Base-by-base conservation (phyloP, 2,888 invertebrate species). In the Heterodera filipjevi region DNA sequence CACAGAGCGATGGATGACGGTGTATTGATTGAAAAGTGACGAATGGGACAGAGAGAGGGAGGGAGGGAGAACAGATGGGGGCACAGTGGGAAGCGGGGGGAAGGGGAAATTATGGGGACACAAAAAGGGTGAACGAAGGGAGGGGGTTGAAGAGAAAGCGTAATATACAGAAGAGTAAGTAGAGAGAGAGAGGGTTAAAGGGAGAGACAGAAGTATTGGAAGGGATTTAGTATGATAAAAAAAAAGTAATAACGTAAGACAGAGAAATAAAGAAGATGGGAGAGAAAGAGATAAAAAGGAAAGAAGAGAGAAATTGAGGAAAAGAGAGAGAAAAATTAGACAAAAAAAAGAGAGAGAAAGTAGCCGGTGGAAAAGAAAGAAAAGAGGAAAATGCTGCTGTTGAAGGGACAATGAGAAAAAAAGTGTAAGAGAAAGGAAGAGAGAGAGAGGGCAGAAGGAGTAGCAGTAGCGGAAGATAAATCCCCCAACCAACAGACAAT, bases 321-420 rank as follows among this genome's bases (percentile, higher is more conserved):
- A 68, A 78, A 27, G 77, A 53, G 80, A 84, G 49, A 71, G 73
- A 71, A 80, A 79, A 74, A 19, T 35, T 68, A 46, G 33, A 33
- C 46, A 59, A 66, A 33, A 59, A 59, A 59, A 22, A n/a, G 59
- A 5, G 59, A 22, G 59, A n/a, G 27, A 59, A n/a, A 59, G 59
- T n/a, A 27, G 5, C 19, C 14, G 10, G 22, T n/a, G 16, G 22
- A 12, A 53, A 16, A 19, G 12, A 14, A 59, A 44, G 16, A 59
- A n/a, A 33, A 32, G 46, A 3, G 14, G 27, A 71, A 71, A 35
- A 30, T 33, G n/a, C n/a, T n/a, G n/a, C n/a, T 32, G 16, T 32
- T 46, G 2, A 71, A 14, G 19, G 19, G 49, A 27, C 5, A 59
- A 27, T 5, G 59, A n/a, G n/a, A 6, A 8, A n/a, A 3, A n/a